Conservation (phyloP, 2,797 vertebrate genomes). For the Labeo calbasu region DNA sequence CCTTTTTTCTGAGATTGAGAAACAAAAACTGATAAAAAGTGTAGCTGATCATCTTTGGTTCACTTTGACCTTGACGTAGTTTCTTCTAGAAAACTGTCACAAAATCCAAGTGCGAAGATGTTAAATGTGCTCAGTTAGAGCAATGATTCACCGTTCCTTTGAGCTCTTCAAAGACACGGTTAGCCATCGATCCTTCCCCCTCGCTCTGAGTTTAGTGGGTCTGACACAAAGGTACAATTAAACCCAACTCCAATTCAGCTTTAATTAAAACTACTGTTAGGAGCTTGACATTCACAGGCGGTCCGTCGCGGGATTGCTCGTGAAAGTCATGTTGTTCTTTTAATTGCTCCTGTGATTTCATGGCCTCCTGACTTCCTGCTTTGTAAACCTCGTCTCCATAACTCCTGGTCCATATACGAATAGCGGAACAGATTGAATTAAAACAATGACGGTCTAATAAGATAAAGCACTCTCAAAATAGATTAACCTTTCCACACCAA, state of each 20-base stretch:
- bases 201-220: slow-evolving; percentile 30
- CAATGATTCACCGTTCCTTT: slow-evolving; percentile 17
- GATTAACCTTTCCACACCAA: slow-evolving; percentile 80
- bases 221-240: slow-evolving; percentile 60
- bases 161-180: slow-evolving; percentile 32
- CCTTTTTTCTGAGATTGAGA: neutral
- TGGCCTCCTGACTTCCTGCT: slow-evolving; percentile 62
- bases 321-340: slow-evolving; percentile 67
- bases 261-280: slow-evolving; percentile 65
- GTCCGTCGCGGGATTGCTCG: slow-evolving; percentile 48
- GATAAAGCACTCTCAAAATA: slow-evolving; percentile 80
- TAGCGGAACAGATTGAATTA: slow-evolving; percentile 82
- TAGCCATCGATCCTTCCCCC: slow-evolving; percentile 42
- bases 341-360: slow-evolving; percentile 64
- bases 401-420: slow-evolving; percentile 69
- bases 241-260: slow-evolving; percentile 59
- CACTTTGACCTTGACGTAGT: slow-evolving; percentile 17
- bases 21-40: neutral
- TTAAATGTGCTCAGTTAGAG: slow-evolving; percentile 28
- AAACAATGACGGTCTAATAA: slow-evolving; percentile 83
- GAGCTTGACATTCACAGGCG: slow-evolving; percentile 61
- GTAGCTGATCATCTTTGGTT: neutral
- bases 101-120: neutral
- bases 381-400: slow-evolving; percentile 63
- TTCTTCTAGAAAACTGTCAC: neutral